Evolutionary conservation across 2,888 invertebrate species (phyloP).

Genomic region (Hesperia comma): DNA sequence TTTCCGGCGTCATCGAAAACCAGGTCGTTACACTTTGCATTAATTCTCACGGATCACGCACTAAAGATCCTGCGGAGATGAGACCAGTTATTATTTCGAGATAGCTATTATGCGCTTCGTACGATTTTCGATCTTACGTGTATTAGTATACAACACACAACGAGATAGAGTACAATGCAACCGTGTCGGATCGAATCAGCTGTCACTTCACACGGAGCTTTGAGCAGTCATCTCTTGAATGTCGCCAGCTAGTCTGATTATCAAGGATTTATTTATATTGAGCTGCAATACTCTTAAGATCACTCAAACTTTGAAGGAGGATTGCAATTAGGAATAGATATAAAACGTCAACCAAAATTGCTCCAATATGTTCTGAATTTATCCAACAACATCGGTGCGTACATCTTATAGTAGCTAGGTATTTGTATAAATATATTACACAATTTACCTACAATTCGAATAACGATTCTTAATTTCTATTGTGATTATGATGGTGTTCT

Average conservation of each 20-base stretch:
- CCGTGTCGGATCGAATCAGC: conserved; percentile 68
- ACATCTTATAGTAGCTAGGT: no score
- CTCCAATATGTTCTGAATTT: no score
- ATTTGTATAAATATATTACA: no score
- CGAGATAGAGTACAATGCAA: conserved; percentile 45
- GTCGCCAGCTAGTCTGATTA: conserved; percentile 49
- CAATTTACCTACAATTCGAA: no score
- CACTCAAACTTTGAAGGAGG: conserved; percentile 3
- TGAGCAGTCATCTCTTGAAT: conserved; percentile 58
- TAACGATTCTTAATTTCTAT: no score
- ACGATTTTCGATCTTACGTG: conserved; percentile 46
- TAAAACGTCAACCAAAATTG: no score
- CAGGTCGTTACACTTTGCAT: conserved; percentile 72
- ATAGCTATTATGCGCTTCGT: conserved; percentile 40
- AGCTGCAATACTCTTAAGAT: conserved; percentile 8
- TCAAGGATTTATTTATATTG: conserved; percentile 35
- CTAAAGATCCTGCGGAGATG: conserved; percentile 70
- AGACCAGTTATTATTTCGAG: conserved; percentile 58
- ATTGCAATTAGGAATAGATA: background rate
- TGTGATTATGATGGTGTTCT: no score
- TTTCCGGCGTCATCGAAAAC: conserved; percentile 68
- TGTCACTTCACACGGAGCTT: conserved; percentile 77
- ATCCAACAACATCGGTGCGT: no score
- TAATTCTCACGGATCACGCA: conserved; percentile 76
- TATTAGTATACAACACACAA: conserved; percentile 43